Percentiles rank a stretch among this genome's conserved stretches.
phyloP scores from a whole-genome alignment of 2,797 vertebrate species.

The Benthosema pterotum region DNA sequence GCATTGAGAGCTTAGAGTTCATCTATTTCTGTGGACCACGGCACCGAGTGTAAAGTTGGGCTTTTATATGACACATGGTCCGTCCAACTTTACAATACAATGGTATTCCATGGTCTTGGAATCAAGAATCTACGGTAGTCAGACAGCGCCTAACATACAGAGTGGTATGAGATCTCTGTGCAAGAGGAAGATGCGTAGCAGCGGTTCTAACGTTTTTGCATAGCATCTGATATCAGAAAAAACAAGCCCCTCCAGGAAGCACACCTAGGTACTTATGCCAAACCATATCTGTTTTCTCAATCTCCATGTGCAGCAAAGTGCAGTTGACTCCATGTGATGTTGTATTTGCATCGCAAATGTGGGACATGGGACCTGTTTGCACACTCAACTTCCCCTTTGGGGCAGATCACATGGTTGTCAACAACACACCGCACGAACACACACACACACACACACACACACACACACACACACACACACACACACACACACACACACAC shows the following conservation, averaged over 20 bases:
- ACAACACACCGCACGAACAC: constrained; percentile 14
- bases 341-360: constrained; percentile 72
- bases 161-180: not conserved
- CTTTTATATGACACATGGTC: no score
- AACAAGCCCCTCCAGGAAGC: constrained; percentile 30
- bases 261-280: constrained; percentile 3
- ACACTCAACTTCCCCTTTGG: constrained; percentile 32
- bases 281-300: constrained; percentile 2
- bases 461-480: not conserved
- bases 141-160: no score
- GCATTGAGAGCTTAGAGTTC: no score
- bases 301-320: constrained; percentile 13
- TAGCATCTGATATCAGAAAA: constrained; percentile 32
- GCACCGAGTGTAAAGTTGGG: no score
- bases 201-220: constrained; percentile 38
- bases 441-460: constrained; percentile 5
- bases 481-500: not conserved
- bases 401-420: constrained; percentile 29
- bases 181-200: not conserved
- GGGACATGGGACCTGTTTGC: constrained; percentile 40
- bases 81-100: no score
- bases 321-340: constrained; percentile 38
- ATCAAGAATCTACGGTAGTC: no score
- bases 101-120: no score
- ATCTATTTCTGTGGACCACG: no score